Evolutionary conservation across 37 sponge, comb jelly and placozoan species (phyloP).

Genomic region (Chondrosia reniformis): DNA sequence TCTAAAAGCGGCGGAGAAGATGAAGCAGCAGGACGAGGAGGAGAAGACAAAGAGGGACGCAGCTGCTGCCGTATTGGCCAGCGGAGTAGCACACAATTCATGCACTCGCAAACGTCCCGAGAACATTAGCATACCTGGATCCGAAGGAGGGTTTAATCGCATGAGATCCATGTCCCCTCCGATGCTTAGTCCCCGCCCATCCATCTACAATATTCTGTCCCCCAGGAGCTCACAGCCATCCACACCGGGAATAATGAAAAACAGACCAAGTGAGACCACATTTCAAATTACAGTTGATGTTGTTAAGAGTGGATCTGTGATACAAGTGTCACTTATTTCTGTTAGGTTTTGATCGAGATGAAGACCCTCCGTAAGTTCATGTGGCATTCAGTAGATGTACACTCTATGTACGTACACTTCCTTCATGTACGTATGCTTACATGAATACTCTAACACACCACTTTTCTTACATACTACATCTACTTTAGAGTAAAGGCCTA

Average conservation of each 20-base stretch:
- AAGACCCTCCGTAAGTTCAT: slow-evolving; percentile 17
- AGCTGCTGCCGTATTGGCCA: slow-evolving; percentile 4
- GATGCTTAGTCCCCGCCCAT: slow-evolving; percentile 15
- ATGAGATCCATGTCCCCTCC: slow-evolving; percentile 19
- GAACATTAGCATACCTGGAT: slow-evolving; percentile 18
- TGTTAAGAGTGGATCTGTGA: neutral
- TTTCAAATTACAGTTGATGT: neutral
- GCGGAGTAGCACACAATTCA: neutral
- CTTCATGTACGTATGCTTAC: neutral
- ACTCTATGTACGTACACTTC: neutral
- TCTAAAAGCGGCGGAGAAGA: slow-evolving; percentile 6
- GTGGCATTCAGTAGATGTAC: neutral
- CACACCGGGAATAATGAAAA: slow-evolving; percentile 14
- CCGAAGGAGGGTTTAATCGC: neutral
- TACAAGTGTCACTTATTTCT: neutral
- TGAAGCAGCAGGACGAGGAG: slow-evolving; percentile 9
- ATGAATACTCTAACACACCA: neutral
- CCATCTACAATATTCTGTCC: slow-evolving; percentile 18
- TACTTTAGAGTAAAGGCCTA: too few relatives aligned
- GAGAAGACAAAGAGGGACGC: slow-evolving; percentile 7
- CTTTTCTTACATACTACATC: too few relatives aligned
- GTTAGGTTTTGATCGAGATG: slow-evolving; percentile 18
- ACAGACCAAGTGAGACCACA: neutral
- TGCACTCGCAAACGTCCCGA: neutral
- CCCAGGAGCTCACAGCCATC: slow-evolving; percentile 16